Evolutionary conservation across 1,140 invertebrate genomes (phyloP).

Genomic region (Wiebesia pumilae): DNA sequence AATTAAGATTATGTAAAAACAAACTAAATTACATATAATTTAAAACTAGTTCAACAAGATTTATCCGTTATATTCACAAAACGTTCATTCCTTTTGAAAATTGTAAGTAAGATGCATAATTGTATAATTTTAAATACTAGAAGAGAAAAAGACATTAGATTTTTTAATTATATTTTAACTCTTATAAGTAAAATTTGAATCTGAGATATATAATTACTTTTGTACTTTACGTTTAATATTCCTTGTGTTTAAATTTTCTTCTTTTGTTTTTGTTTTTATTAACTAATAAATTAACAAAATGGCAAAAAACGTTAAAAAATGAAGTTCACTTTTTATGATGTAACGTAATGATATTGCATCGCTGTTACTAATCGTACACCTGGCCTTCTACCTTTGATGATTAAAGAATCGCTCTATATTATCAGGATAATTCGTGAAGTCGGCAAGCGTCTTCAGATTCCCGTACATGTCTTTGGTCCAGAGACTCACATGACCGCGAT

Average conservation of each 20-base stretch:
- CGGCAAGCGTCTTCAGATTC: conserved; percentile 92
- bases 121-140: too few relatives aligned
- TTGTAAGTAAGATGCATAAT: too few relatives aligned
- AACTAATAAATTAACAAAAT: too few relatives aligned
- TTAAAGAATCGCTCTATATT: background rate
- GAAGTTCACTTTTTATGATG: too few relatives aligned
- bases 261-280: too few relatives aligned
- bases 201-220: conserved; percentile 4
- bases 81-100: too few relatives aligned
- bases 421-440: conserved; percentile 89
- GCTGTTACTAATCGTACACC: background rate
- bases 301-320: too few relatives aligned
- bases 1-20: background rate
- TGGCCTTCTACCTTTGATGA: background rate
- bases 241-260: background rate
- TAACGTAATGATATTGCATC: too few relatives aligned
- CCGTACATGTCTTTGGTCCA: conserved; percentile 97
- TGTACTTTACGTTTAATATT: background rate
- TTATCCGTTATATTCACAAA: too few relatives aligned
- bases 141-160: background rate
- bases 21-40: too few relatives aligned
- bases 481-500: conserved; percentile 99
- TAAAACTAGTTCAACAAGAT: too few relatives aligned
- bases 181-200: too few relatives aligned
- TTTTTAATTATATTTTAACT: background rate